These are phyloP conservation scores for Melipona bicolor DNA, from an alignment of 2,888 invertebrate species.

Conservation along the genomic window DNA sequence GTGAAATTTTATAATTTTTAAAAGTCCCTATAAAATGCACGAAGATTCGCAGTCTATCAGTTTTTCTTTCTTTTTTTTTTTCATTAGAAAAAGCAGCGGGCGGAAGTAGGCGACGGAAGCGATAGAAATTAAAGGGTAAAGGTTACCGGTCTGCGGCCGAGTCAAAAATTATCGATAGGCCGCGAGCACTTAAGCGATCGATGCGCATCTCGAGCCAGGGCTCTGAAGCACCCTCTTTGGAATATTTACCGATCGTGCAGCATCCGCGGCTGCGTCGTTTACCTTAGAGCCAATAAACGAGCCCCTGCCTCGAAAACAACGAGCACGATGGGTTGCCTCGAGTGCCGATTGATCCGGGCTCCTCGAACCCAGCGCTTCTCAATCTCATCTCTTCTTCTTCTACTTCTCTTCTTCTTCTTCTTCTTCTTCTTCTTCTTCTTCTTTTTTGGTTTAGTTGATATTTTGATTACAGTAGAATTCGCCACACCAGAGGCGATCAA, in stretches of 20 bases:
- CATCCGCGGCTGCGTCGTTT: conserved; percentile 54
- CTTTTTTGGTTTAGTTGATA: background rate
- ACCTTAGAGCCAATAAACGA: conserved; percentile 63
- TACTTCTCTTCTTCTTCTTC: background rate
- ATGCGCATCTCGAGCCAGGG: conserved; percentile 48
- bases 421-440: background rate
- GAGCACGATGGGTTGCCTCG: conserved; percentile 44
- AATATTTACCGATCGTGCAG: conserved; percentile 54
- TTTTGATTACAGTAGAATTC: too few species aligned
- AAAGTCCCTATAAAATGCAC: too few species aligned
- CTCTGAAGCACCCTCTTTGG: conserved; percentile 43
- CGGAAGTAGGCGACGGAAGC: conserved; percentile 1
- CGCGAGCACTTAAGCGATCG: conserved; percentile 33
- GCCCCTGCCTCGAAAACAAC: conserved; percentile 56
- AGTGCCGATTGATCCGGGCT: conserved; percentile 64
- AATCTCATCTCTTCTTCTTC: conserved; percentile 6
- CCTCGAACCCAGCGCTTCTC: conserved; percentile 53
- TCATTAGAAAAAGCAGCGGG: background rate
- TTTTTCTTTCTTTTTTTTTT: background rate
- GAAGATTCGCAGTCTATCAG: too few species aligned
- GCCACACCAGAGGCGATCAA: too few species aligned
- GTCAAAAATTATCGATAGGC: conserved; percentile 41
- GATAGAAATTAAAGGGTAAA: background rate
- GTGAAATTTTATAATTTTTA: too few species aligned
- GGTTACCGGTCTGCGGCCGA: background rate